A percentile compares a stretch with the other conserved stretches of the same genome.
Conservation (phyloP, 2,113 vertebrate genomes). For the Glaucomys volans region DNA sequence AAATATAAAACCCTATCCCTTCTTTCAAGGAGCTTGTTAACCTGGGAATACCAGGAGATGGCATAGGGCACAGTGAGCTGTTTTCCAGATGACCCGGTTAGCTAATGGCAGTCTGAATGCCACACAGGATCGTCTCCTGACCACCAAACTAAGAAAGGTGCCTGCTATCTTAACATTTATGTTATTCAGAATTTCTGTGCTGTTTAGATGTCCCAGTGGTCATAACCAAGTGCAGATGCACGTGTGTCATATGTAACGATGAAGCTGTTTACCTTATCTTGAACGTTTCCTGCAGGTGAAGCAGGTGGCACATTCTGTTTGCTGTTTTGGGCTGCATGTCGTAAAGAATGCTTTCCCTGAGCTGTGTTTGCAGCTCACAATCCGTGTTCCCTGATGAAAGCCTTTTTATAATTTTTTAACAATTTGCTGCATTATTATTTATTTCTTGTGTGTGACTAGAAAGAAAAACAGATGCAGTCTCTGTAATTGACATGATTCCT, state of each 20-base stretch:
- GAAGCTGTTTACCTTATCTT: not conserved
- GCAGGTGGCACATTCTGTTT: not conserved
- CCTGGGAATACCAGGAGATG: not conserved
- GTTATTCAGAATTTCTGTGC: not conserved
- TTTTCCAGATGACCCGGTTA: not conserved
- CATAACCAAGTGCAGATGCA: not conserved
- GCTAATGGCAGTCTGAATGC: not conserved
- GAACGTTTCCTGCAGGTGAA: not conserved
- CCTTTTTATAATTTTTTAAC: not conserved
- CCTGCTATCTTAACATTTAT: not conserved
- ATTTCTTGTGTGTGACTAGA: not conserved
- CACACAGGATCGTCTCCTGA: not conserved
- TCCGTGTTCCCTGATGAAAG: not conserved
- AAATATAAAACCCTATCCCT: not conserved
- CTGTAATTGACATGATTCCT: not conserved
- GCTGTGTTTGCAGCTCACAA: too few relatives aligned
- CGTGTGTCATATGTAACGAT: not conserved
- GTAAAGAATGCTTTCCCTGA: not conserved
- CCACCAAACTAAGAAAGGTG: not conserved
- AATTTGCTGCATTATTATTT: not conserved
- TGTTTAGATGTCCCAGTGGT: not conserved
- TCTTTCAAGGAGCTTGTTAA: not conserved
- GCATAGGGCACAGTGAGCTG: not conserved
- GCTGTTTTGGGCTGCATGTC: not conserved
- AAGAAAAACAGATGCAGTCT: not conserved